phyloP scores from a whole-genome alignment of 2,888 invertebrate species.

The Crocallis elinguaria region DNA sequence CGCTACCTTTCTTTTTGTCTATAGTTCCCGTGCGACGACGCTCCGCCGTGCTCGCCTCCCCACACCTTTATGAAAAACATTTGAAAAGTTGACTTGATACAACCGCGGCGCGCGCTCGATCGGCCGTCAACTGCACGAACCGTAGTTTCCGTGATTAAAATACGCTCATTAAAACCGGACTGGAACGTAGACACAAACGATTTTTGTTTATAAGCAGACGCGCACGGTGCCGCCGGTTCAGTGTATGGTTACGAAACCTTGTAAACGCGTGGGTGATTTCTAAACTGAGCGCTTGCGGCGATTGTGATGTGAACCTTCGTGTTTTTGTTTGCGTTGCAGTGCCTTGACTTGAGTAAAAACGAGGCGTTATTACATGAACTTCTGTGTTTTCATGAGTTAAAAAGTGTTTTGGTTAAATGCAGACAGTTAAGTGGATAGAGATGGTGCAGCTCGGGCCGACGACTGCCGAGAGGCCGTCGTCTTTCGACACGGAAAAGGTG shows the following conservation, averaged over 20 bases:
- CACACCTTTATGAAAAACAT: slow-evolving; percentile 36
- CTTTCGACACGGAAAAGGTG: slow-evolving; percentile 75
- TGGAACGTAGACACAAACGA: slow-evolving; percentile 49
- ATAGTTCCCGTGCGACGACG: slow-evolving; percentile 64
- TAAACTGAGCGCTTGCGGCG: slow-evolving; percentile 64
- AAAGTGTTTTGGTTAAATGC: slow-evolving; percentile 59
- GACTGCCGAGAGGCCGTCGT: slow-evolving; percentile 59
- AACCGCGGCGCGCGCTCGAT: slow-evolving; percentile 39
- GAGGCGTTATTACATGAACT: slow-evolving; percentile 32
- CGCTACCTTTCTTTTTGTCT: slow-evolving; percentile 62
- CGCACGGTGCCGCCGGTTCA: slow-evolving; percentile 55
- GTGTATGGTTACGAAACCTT: slow-evolving; percentile 69
- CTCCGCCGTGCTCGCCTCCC: slow-evolving; percentile 57
- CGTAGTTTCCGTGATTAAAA: slow-evolving; percentile 53
- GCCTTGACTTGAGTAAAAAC: slow-evolving; percentile 41
- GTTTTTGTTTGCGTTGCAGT: slow-evolving; percentile 59
- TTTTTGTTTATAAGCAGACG: slow-evolving; percentile 72
- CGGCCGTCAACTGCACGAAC: slow-evolving; percentile 42
- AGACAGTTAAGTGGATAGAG: slow-evolving; percentile 80
- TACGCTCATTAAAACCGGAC: slow-evolving; percentile 53
- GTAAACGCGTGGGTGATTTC: slow-evolving; percentile 73
- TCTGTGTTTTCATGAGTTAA: slow-evolving; percentile 46
- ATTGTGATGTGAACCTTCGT: slow-evolving; percentile 62
- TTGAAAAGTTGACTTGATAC: slow-evolving; percentile 38
- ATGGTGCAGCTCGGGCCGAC: slow-evolving; percentile 75